A percentile compares a stretch with the other conserved stretches of the same genome.
phyloP scores from a whole-genome alignment of 37 sponge, comb jelly and placozoan species.

The Eunapius fragilis region DNA sequence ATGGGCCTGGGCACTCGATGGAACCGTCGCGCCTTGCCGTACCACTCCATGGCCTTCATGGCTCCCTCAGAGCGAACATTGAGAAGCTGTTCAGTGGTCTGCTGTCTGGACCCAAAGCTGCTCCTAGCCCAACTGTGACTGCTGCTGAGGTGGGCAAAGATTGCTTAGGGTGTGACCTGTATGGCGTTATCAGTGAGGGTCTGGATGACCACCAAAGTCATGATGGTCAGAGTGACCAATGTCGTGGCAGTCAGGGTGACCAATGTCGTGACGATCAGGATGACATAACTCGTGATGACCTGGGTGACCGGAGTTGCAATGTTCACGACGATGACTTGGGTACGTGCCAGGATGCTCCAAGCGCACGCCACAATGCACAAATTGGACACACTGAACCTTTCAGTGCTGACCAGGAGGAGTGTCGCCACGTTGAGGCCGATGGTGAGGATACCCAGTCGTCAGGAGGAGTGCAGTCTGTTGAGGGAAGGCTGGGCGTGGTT shows the following conservation, averaged over 20 bases:
- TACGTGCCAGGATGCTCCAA: too few relatives aligned
- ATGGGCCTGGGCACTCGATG: not conserved
- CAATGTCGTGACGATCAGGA: not conserved
- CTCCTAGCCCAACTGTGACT: not conserved
- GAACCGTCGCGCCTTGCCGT: not conserved
- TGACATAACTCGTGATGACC: not conserved
- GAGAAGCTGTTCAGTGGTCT: not conserved
- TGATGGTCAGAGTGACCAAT: not conserved
- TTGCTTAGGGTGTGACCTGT: too few relatives aligned
- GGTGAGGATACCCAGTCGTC: not conserved
- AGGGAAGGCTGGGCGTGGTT: not conserved
- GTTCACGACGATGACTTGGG: not conserved
- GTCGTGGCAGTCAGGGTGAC: not conserved
- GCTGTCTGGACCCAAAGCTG: not conserved
- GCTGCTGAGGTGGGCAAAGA: not conserved
- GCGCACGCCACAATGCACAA: too few relatives aligned
- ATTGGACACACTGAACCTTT: too few relatives aligned
- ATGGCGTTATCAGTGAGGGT: too few relatives aligned
- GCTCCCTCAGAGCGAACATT: not conserved
- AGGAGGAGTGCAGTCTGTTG: not conserved
- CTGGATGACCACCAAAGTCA: not conserved
- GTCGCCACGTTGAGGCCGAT: not conserved
- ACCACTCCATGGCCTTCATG: not conserved
- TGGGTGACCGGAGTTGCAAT: not conserved
- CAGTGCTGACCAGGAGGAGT: too few relatives aligned